Conservation (phyloP, 2,797 vertebrate genomes). For the Arremon brunneinucha region DNA sequence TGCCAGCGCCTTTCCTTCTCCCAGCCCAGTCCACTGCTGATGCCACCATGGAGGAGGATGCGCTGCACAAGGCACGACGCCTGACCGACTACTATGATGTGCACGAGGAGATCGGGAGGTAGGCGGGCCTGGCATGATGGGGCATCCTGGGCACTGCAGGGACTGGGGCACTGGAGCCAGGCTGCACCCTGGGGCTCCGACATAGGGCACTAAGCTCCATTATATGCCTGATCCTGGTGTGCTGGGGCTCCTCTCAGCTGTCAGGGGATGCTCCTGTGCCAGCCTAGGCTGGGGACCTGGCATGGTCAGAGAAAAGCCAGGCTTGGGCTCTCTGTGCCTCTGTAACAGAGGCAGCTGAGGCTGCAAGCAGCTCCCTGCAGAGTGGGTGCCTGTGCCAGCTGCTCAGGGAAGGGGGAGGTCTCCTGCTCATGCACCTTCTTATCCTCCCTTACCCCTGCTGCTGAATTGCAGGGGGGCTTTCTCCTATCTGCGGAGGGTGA, state of each 20-base stretch:
- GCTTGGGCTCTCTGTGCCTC: neutral
- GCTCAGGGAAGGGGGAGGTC: neutral
- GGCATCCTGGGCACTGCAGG: neutral
- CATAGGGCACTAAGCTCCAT: neutral
- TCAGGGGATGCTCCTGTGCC: accelerated
- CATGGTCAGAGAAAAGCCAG: neutral
- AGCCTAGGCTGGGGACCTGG: neutral
- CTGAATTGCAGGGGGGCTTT: conserved; percentile 84
- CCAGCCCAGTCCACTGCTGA: conserved; percentile 73
- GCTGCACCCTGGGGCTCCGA: neutral
- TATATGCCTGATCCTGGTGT: neutral
- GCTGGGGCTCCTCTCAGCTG: neutral
- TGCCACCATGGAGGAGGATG: conserved; percentile 80
- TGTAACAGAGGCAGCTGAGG: neutral
- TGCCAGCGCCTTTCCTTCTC: neutral
- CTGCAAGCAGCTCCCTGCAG: neutral
- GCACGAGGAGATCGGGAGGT: conserved; percentile 95
- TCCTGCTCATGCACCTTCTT: neutral
- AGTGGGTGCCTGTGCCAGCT: neutral
- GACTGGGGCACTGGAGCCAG: neutral
- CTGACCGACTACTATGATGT: conserved; percentile 91
- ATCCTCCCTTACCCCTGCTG: neutral
- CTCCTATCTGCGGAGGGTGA: conserved; percentile 91
- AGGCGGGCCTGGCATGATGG: accelerated
- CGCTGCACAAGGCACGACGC: conserved; percentile 77